Base-by-base conservation (phyloP, 2,797 vertebrate species). In the Melanotaenia boesemani region DNA sequence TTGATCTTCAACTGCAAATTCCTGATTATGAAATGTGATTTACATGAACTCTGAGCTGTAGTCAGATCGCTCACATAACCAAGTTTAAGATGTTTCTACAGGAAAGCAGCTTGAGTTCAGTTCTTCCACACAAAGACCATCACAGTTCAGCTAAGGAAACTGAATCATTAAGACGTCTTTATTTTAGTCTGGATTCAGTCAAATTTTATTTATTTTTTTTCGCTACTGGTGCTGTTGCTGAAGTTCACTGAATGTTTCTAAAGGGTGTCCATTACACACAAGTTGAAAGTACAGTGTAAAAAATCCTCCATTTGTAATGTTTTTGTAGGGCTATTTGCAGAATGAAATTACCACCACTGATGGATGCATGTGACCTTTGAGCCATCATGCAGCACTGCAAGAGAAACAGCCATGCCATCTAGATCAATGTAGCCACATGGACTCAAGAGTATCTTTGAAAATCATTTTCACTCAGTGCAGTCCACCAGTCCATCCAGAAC, bases 101-200 rank as follows among this genome's bases (percentile, higher is more conserved):
- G 48, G 0, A 16, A 9, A 13, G 20, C 34, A 64, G 58, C 39
- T 58, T 13, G 4, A 28, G n/a, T n/a, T n/a, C 64, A 66, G 50
- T 30, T 55, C 28, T 5, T 55, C 10, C 41, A 54, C n/a, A 50
- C 36, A 46, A 77, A 30, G 36, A 68, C 30, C 34, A 46, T 22
- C 37, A 41, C 10, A 16, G 24, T 13, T 67, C 55, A 76, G 63
- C 52, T 68, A 70, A n/a, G 39, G 16, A 59, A 63, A 54, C n/a
- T 0, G 8, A 70, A 36, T 55, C 12, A 28, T 28, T 28, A 20
- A 34, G 34, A 34, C 8, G 34, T 8, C 8, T 6, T 34, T 28
- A 2, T 34, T 8, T 63, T 44, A 55, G n/a, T 61, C 30, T 30
- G 18, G 37, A 41, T 15, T 55, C 5, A 57, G 61, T 59, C 22